These are phyloP conservation scores for Acanthaster planci DNA, from an alignment of 35 echinoderm and acorn worm species.

Conservation along the genomic window DNA sequence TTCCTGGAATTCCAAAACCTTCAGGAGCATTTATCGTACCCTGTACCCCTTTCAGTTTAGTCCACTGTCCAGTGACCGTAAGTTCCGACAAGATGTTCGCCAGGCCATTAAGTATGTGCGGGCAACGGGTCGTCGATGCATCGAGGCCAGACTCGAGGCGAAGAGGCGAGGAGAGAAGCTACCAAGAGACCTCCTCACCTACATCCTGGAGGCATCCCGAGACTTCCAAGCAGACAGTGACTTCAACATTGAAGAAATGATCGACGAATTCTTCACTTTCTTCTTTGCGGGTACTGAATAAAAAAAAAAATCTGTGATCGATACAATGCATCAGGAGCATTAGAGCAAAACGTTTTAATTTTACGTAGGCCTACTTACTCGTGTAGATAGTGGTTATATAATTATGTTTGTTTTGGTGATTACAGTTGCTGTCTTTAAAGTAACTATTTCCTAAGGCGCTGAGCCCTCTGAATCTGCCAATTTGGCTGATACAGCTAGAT, in stretches of 20 bases:
- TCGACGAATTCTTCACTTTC: constrained; percentile 74
- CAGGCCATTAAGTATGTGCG: constrained; percentile 33
- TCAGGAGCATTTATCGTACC: no score
- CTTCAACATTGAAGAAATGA: constrained; percentile 52
- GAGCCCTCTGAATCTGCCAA: no score
- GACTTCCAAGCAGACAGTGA: constrained; percentile 36
- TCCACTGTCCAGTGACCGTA: neutral
- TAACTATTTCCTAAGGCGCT: no score
- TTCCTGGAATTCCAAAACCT: no score
- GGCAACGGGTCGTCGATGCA: constrained; percentile 38
- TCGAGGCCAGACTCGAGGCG: constrained; percentile 26
- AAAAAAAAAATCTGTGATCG: no score
- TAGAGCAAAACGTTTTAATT: no score
- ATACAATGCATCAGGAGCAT: no score
- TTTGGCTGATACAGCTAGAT: no score
- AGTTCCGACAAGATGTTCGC: constrained; percentile 35
- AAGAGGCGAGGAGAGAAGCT: constrained; percentile 42
- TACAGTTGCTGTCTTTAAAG: no score
- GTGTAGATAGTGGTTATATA: no score
- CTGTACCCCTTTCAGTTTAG: neutral
- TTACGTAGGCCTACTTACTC: no score
- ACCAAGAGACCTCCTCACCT: constrained; percentile 61
- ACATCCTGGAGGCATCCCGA: constrained; percentile 35
- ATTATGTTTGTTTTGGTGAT: no score
- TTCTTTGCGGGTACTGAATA: constrained; percentile 62